Base-by-base conservation (phyloP, 2,113 vertebrate genomes). In the Vidua chalybeata region DNA sequence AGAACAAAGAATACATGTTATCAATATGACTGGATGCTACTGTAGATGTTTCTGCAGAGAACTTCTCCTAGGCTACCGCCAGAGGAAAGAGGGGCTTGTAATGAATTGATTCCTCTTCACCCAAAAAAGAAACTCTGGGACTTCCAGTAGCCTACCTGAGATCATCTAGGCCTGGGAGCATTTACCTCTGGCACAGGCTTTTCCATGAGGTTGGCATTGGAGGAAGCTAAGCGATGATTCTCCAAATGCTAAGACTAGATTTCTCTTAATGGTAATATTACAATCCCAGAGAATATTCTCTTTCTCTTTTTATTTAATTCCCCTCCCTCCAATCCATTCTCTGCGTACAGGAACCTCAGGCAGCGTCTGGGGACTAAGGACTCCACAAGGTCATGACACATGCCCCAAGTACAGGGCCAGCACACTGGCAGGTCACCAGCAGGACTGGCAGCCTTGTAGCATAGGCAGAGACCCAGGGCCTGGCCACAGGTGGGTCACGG, bases 401-500 rank as follows among this genome's bases (percentile, higher is more conserved):
- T 14, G 54, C 18, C 22, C 52, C 0, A 0, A 48, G 41, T 7
- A 23, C 19, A 27, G 33, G 33, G 14, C 27, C 2, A 2, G 21
- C 16, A 13, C 0, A 0, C 31, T 26, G 48, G 27, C 39, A 46
- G 28, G 7, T 63, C 68, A 54, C 39, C 49, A 46, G 33, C 58
- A 63, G 33, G 81, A 54, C 9, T 54, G 68, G 33, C 27, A 22
- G 48, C 48, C 17, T 20, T 0, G 1, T 24, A 10, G 46, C 31
- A 35, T 0, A 20, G n/a, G 46, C 37, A 35, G 10, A 31, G 16
- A 8, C 26, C 26, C 5, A 26, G 31, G 31, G 13, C 26, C 7
- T 31, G 68, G 17, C 39, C 22, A 20, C 21, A 26, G 39, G 26
- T 0, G 0, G 20, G 15, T 35, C 31, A 30, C 0, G 1, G 5